Evolutionary conservation across 2,797 vertebrate species (phyloP), one percentile per base, ranked within the genome.

Genomic region (Parauchenoglanis ngamensis): DNA sequence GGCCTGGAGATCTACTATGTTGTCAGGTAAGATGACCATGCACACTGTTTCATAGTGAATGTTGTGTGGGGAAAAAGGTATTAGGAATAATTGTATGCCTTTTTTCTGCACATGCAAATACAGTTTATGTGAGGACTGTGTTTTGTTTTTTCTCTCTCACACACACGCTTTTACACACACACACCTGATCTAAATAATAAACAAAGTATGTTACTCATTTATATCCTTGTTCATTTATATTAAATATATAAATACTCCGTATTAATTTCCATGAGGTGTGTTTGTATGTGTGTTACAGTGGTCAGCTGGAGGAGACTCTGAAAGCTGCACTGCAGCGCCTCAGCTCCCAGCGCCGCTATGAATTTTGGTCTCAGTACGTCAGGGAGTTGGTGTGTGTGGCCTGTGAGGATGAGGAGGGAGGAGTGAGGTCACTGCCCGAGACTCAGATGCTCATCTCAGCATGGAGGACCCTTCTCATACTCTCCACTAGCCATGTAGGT

Each of bases 1-100:
- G 97, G 97, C 84, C 94, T 99, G 90, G 98, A 99, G 95, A 98
- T 99, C 93, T 98, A 98, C 94, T 99, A 98, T 57, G 98, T 97
- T 59, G 97, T 97, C 93, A 97, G 97, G 98, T 99, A 95, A 95
- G 23, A 88, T 75, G 25, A 40, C 21, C 1, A 1, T 76, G 28
- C 23, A 54, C 61, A 54, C 19, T 19, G 15, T 85, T 46, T 44
- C 19, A 3, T 6, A 25, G 0, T 61, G 11, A 80, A 80, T 25
- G 31, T 2, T 23, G 1, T 2, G 46, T 49, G 46, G 46, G 8
- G 19, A 17, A 23, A 59, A 54, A 77, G 7, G 0, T 56, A 11
- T 21, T 78, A 21, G 17, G 4, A 13, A 56, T 77, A 15, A 54
- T 28, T 56, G n/a, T 19, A 28, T 31, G 11, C 0, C 2, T 8